A percentile compares a stretch with the other conserved stretches of the same genome.
Evolutionary conservation across 2,113 vertebrate species (phyloP).

Genomic region (Fregetta grallaria): DNA sequence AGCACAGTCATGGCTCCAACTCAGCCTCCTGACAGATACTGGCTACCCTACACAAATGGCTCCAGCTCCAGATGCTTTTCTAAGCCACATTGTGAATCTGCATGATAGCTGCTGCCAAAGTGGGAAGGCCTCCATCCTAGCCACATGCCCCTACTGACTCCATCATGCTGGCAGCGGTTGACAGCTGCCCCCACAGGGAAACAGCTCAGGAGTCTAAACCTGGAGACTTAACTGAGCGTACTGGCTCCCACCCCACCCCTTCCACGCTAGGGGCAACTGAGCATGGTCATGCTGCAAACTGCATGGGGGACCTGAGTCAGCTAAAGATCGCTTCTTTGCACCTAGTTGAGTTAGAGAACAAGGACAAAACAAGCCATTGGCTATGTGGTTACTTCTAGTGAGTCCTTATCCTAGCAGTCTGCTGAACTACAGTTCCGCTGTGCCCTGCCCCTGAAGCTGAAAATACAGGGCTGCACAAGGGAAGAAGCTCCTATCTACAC

Average conservation of each 20-base stretch:
- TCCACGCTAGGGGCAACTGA: background rate
- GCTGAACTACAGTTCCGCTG: background rate
- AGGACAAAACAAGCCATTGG: background rate
- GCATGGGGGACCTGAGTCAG: background rate
- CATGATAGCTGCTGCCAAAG: background rate
- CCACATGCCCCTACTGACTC: background rate
- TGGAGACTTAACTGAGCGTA: background rate
- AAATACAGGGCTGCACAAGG: background rate
- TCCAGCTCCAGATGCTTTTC: background rate
- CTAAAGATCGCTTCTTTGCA: background rate
- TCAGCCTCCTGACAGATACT: background rate
- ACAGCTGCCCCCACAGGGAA: background rate
- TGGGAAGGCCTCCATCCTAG: background rate
- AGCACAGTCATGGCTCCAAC: background rate
- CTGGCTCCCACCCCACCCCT: background rate
- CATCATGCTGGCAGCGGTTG: background rate
- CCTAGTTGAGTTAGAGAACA: background rate
- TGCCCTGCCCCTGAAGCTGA: background rate
- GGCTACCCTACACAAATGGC: background rate
- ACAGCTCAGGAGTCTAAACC: background rate
- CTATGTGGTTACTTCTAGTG: background rate
- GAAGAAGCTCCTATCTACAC: background rate
- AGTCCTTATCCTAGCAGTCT: background rate
- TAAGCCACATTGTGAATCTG: background rate
- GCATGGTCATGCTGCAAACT: background rate